Conservation (phyloP, 2,888 invertebrate genomes). For the Punctoribates punctum region DNA sequence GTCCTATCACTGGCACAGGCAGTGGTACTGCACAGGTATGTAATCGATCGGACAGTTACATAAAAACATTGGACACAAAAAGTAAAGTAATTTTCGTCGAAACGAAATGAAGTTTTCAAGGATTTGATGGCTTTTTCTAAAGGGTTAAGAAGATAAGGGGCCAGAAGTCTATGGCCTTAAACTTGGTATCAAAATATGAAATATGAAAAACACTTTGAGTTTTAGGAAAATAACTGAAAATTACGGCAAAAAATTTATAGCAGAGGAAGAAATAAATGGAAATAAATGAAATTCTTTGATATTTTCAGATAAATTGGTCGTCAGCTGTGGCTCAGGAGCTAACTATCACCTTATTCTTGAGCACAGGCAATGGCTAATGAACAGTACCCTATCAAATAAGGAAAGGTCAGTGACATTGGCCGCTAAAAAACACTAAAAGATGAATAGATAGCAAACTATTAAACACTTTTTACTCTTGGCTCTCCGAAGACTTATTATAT, state of each 20-base stretch:
- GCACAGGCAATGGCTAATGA: not conserved
- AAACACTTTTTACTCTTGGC: constrained; percentile 1
- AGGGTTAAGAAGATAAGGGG: too few relatives aligned
- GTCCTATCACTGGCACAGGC: not conserved
- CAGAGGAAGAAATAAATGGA: too few relatives aligned
- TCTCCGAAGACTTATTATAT: not conserved
- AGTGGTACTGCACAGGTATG: not conserved
- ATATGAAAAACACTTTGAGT: too few relatives aligned
- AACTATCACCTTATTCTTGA: not conserved
- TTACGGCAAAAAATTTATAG: too few relatives aligned
- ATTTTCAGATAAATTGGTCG: not conserved
- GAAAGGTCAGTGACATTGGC: not conserved
- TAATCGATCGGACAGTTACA: not conserved
- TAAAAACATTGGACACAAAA: not conserved
- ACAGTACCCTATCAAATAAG: not conserved
- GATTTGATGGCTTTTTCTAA: not conserved
- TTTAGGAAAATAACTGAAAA: too few relatives aligned
- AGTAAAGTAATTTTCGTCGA: not conserved
- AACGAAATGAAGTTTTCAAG: not conserved
- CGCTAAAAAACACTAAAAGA: not conserved
- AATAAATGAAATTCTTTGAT: too few relatives aligned
- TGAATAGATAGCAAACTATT: constrained; percentile 12
- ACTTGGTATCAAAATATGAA: too few relatives aligned
- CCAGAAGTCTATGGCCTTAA: too few relatives aligned
- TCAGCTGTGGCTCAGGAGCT: not conserved